Evolutionary conservation across 2,888 invertebrate genomes (phyloP).

Genomic region (Glyphotaelius pellucidus): DNA sequence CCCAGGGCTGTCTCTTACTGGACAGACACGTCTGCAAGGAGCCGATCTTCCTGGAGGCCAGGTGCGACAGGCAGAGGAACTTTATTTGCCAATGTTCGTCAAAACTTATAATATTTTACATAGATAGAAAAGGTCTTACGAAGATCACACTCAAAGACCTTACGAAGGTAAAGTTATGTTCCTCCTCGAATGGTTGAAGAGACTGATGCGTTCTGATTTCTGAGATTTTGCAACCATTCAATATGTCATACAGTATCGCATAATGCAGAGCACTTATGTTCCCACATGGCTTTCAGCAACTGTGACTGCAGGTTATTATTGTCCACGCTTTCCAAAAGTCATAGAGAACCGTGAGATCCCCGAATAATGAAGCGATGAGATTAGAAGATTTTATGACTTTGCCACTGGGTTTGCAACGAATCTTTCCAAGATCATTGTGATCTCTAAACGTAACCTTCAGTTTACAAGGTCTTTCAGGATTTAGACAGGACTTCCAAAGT

Average conservation of each 20-base stretch:
- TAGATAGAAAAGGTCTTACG: neutral
- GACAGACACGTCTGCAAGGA: slow-evolving; percentile 67
- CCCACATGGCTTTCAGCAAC: neutral
- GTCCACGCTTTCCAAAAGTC: neutral
- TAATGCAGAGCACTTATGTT: neutral
- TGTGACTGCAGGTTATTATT: neutral
- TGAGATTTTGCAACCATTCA: neutral
- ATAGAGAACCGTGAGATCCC: no score
- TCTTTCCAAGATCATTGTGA: neutral
- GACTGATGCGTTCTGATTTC: neutral
- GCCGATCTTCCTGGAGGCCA: slow-evolving; percentile 65
- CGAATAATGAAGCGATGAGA: neutral
- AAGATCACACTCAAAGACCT: no score
- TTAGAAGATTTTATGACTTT: neutral
- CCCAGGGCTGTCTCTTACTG: slow-evolving; percentile 66
- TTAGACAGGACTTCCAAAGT: neutral
- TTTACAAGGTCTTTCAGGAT: neutral
- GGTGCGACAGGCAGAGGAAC: slow-evolving; percentile 67
- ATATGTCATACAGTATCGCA: neutral
- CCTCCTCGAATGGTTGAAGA: neutral
- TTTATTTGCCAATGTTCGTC: slow-evolving; percentile 66
- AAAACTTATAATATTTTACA: neutral
- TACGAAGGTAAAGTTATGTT: neutral
- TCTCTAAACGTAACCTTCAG: neutral
- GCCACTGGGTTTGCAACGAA: neutral